Percentiles rank a stretch among this genome's conserved stretches.
These are phyloP conservation scores for Drosophila melanogaster DNA, from an alignment of 1,140 invertebrate species.

Conservation along the genomic window DNA sequence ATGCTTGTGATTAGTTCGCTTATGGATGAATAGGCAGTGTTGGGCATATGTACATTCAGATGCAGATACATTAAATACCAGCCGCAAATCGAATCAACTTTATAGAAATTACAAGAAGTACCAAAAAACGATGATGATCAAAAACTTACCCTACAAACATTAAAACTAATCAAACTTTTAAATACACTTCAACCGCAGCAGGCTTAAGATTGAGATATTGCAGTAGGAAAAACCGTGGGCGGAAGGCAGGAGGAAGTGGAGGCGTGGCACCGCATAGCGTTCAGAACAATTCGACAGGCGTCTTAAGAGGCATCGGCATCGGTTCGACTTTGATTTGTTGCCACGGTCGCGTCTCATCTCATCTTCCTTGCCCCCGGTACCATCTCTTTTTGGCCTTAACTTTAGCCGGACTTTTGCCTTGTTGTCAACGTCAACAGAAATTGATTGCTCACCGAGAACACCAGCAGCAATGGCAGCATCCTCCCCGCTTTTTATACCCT, in stretches of 20 bases:
- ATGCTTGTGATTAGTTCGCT: slow-evolving; percentile 69
- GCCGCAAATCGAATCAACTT: slow-evolving; percentile 52
- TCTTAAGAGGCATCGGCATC: slow-evolving; percentile 63
- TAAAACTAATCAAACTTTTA: slow-evolving; percentile 83
- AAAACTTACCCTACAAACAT: slow-evolving; percentile 65
- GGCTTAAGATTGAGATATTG: slow-evolving; percentile 69
- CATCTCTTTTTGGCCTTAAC: slow-evolving; percentile 59
- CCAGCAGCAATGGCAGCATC: slow-evolving; percentile 20
- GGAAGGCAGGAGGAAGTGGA: no score
- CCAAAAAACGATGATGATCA: slow-evolving; percentile 8
- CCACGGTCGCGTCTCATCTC: slow-evolving; percentile 35
- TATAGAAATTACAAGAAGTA: slow-evolving; percentile 46
- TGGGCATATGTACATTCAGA: slow-evolving; percentile 2
- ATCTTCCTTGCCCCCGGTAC: slow-evolving; percentile 6
- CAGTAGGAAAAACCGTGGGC: background rate
- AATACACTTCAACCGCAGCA: slow-evolving; percentile 78
- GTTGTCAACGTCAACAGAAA: slow-evolving; percentile 83
- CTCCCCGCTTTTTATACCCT: slow-evolving; percentile 39
- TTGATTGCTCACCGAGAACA: slow-evolving; percentile 73
- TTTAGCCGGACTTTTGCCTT: slow-evolving; percentile 81
- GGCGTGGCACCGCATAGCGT: slow-evolving; percentile 1
- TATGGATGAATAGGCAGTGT: slow-evolving; percentile 58
- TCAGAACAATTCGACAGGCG: slow-evolving; percentile 73
- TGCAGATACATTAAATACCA: slow-evolving; percentile 22
- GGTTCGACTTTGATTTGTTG: slow-evolving; percentile 77